Conservation (phyloP, 2,797 vertebrate species). For the Syndactyla subalaris region DNA sequence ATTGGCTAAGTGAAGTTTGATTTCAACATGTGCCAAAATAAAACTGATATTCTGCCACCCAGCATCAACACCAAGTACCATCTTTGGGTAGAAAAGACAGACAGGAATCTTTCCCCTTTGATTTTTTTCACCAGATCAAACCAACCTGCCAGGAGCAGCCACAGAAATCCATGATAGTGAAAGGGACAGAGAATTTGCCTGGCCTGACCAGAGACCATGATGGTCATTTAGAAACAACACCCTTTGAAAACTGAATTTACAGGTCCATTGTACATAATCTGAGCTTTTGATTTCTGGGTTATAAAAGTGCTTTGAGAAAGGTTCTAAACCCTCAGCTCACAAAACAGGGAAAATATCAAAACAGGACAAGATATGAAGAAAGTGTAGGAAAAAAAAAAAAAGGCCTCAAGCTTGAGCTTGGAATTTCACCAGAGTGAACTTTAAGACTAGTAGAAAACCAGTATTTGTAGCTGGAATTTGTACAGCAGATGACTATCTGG, state of each 20-base stretch:
- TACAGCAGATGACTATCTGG: neutral
- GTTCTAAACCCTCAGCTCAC: slow-evolving; percentile 3
- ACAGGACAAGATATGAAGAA: slow-evolving; percentile 23
- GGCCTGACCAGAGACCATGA: neutral
- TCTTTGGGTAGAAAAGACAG: slow-evolving; percentile 42
- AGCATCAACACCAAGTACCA: slow-evolving; percentile 25
- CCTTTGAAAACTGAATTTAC: neutral
- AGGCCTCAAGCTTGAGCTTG: slow-evolving; percentile 33
- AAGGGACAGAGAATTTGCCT: slow-evolving; percentile 17
- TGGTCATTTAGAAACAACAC: neutral
- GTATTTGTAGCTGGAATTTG: neutral
- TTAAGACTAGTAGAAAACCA: slow-evolving; percentile 40
- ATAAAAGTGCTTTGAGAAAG: slow-evolving; percentile 62
- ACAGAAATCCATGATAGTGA: neutral
- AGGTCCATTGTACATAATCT: neutral
- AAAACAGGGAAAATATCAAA: slow-evolving; percentile 4
- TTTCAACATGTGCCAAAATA: neutral
- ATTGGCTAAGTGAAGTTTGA: neutral
- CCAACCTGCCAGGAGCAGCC: neutral
- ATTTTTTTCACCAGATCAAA: neutral
- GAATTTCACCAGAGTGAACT: slow-evolving; percentile 1
- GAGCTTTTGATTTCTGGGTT: slow-evolving; percentile 29
- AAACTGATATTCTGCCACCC: neutral
- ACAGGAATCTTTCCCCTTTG: slow-evolving; percentile 42
- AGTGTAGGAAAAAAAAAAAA: neutral